Conservation (phyloP, 2,888 invertebrate species). For the Anthoptus insignis region DNA sequence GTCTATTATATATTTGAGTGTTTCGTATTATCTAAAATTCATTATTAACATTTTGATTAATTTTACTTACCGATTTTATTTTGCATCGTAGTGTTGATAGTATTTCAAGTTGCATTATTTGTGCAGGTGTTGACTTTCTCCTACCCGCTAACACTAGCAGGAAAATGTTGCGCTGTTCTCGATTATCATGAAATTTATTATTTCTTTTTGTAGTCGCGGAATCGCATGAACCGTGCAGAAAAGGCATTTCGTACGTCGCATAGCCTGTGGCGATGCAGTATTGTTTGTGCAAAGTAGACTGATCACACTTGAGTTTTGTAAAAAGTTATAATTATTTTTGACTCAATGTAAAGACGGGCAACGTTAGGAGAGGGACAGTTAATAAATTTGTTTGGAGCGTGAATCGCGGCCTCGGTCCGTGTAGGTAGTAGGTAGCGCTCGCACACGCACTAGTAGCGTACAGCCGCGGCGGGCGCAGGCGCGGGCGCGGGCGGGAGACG, state of each 20-base stretch:
- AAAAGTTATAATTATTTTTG: constrained; percentile 43
- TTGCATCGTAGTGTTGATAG: constrained; percentile 84
- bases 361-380: constrained; percentile 61
- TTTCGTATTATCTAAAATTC: constrained; percentile 66
- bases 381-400: constrained; percentile 78
- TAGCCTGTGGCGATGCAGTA: constrained; percentile 67
- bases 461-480: constrained; percentile 85
- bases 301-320: constrained; percentile 51
- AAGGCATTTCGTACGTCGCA: constrained; percentile 72
- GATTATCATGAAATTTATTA: constrained; percentile 63
- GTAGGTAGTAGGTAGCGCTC: constrained; percentile 81
- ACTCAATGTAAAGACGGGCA: constrained; percentile 32
- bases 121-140: constrained; percentile 85
- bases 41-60: constrained; percentile 80
- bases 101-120: constrained; percentile 83
- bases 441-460: constrained; percentile 44
- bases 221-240: constrained; percentile 76
- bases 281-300: constrained; percentile 54
- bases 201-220: constrained; percentile 60
- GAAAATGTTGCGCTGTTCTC: constrained; percentile 86
- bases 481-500: constrained; percentile 91
- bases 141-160: constrained; percentile 85
- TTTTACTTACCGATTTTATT: constrained; percentile 68
- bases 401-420: constrained; percentile 64
- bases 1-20: constrained; percentile 63